Evolutionary conservation across 2,797 vertebrate genomes (phyloP).

Genomic region (Myripristis jacobus): DNA sequence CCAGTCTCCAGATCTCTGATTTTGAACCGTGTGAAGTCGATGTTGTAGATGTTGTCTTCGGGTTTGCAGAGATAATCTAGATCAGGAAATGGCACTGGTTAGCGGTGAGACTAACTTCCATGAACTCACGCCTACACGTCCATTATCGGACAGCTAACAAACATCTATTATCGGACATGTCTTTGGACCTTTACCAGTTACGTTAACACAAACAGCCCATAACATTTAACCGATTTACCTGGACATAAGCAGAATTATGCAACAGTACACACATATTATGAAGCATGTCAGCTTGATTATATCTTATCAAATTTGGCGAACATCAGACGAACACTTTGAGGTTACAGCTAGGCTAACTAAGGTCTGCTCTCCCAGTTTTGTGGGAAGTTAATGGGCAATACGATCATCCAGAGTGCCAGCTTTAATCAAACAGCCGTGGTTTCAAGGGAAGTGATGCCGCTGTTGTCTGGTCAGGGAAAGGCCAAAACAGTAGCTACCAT

Average conservation of each 20-base stretch:
- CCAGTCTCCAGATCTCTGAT: slow-evolving; percentile 97
- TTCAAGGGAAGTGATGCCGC: slow-evolving; percentile 54
- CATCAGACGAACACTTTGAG: not conserved
- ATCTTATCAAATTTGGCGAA: not conserved
- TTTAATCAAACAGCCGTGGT: slow-evolving; percentile 26
- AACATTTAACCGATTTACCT: not conserved
- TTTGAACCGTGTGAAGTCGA: slow-evolving; percentile 98
- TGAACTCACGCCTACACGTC: not conserved
- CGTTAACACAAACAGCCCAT: not conserved
- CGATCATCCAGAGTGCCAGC: not conserved
- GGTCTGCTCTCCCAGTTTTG: slow-evolving; percentile 10
- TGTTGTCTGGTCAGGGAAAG: slow-evolving; percentile 46
- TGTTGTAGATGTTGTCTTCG: slow-evolving; percentile 95
- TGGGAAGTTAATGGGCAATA: slow-evolving; percentile 42
- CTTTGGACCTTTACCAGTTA: not conserved
- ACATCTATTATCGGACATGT: not conserved
- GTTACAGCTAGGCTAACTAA: slow-evolving; percentile 28
- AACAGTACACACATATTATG: not conserved
- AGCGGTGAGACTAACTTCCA: slow-evolving; percentile 4
- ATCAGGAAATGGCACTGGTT: slow-evolving; percentile 21
- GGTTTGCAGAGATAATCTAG: slow-evolving; percentile 96
- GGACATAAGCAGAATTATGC: not conserved
- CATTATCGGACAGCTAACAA: not conserved
- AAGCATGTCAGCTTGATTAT: not conserved
- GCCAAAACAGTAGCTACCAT: slow-evolving; percentile 44